Evolutionary conservation across 2,888 invertebrate species (phyloP), one percentile per base, ranked within the genome.

Genomic region (Monoplex corrugatus): DNA sequence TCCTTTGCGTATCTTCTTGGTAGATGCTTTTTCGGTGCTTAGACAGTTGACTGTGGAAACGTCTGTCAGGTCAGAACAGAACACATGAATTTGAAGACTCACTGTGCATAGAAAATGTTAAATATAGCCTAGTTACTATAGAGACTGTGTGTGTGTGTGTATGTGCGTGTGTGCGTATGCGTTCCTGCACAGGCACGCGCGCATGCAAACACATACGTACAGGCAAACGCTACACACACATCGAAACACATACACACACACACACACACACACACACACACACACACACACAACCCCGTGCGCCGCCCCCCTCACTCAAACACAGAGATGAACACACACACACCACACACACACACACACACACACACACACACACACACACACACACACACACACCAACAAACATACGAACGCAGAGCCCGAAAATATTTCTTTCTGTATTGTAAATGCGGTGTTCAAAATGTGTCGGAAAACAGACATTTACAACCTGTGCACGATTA

Each of bases 191-290:
- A 28, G 28, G 3, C 16, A 68, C 23, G 28, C 16, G 8, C 5
- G 28, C 23, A 68, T 28, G 23, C 16, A 13, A n/a, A 6, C 16
- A 28, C 16, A 68, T 19, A 68, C 16, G 23, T 28, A 68, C 23
- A 68, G 28, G 23, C 16, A 68, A 3, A 68, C 16, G 23, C 13
- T 28, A 28, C 16, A 68, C 28, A 68, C 8, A 68, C 5, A 28
- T 50, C 16, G 50, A 13, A 16, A 50, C 16, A 50, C 8, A 50
- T 50, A 50, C 68, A 68, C 68, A n/a, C 68, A 68, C 68, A n/a
- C 68, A 68, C 68, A n/a, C n/a, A n/a, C n/a, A n/a, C n/a, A n/a
- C n/a, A n/a, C n/a, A 68, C 68, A 68, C 68, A 68, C 68, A 68
- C 68, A 68, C 68, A 68, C 68, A 68, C 68, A 68, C 68, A 68